These are phyloP conservation scores for Telenomus remus DNA, from an alignment of 1,140 invertebrate genomes.

Conservation along the genomic window DNA sequence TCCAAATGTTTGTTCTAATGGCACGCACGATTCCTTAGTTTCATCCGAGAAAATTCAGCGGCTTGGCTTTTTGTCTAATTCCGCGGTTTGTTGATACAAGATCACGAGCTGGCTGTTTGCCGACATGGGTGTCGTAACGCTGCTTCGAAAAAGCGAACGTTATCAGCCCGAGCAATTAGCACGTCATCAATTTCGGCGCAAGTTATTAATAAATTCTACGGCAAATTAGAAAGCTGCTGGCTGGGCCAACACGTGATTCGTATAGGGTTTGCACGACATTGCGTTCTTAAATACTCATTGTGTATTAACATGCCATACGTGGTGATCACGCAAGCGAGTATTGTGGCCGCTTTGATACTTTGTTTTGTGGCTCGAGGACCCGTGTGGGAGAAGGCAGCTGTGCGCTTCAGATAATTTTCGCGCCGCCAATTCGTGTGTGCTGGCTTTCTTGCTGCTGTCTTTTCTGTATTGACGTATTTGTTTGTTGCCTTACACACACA, in stretches of 20 bases:
- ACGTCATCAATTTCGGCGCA: slow-evolving; percentile 36
- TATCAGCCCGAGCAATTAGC: slow-evolving; percentile 15
- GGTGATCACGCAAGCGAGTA: slow-evolving; percentile 68
- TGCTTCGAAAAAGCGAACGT: background rate
- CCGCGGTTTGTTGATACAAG: slow-evolving; percentile 9
- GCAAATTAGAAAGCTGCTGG: slow-evolving; percentile 35
- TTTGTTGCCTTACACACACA: slow-evolving; percentile 33
- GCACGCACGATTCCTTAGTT: slow-evolving; percentile 15
- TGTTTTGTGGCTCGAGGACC: slow-evolving; percentile 60
- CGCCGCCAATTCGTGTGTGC: slow-evolving; percentile 49
- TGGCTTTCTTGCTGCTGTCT: slow-evolving; percentile 38
- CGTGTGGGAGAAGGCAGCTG: slow-evolving; percentile 70
- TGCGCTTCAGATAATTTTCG: slow-evolving; percentile 65
- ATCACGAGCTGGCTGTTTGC: background rate
- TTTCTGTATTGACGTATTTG: slow-evolving; percentile 33
- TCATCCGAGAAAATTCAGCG: slow-evolving; percentile 15
- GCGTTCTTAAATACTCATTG: slow-evolving; percentile 70
- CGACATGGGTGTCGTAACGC: slow-evolving; percentile 7
- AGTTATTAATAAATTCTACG: slow-evolving; percentile 38
- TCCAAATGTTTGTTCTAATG: slow-evolving; percentile 53
- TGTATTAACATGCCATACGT: slow-evolving; percentile 71
- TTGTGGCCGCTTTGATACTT: slow-evolving; percentile 62
- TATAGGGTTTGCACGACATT: slow-evolving; percentile 50
- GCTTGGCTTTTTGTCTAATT: slow-evolving; percentile 15
- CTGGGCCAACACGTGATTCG: slow-evolving; percentile 48